These are phyloP conservation scores for Candidula unifasciata DNA, from an alignment of 2,888 invertebrate species.

Conservation along the genomic window DNA sequence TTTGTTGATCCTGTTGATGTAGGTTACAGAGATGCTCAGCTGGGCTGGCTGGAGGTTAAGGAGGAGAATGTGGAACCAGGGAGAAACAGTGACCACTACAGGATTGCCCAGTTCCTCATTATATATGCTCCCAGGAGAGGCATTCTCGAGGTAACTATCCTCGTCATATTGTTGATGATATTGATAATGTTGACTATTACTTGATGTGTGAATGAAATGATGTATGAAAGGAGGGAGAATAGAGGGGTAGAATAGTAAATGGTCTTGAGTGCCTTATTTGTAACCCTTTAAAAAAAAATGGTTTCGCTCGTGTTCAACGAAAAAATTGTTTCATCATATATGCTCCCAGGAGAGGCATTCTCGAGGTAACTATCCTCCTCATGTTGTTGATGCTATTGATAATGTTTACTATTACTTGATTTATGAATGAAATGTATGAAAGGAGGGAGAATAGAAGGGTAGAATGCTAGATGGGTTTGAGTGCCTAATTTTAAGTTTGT, in stretches of 20 bases:
- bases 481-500: too few species aligned
- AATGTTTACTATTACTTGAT: too few species aligned
- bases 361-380: constrained; percentile 83
- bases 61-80: constrained; percentile 79
- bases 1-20: constrained; percentile 37
- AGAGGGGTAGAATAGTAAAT: too few species aligned
- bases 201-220: too few species aligned
- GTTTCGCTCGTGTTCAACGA: too few species aligned
- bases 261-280: too few species aligned
- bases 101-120: constrained; percentile 85
- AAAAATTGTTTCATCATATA: constrained; percentile 97
- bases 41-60: constrained; percentile 91
- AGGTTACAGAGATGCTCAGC: constrained; percentile 95
- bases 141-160: constrained; percentile 85
- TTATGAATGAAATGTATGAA: too few species aligned
- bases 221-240: too few species aligned
- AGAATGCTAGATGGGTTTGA: too few species aligned
- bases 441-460: too few species aligned
- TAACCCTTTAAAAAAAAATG: too few species aligned
- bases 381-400: neutral
- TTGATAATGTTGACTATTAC: neutral
- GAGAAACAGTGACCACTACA: constrained; percentile 67
- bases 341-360: constrained; percentile 91
- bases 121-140: constrained; percentile 96
- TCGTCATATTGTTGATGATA: neutral